Conservation (phyloP, 2,797 vertebrate species). For the Malacoctenus gilli region DNA sequence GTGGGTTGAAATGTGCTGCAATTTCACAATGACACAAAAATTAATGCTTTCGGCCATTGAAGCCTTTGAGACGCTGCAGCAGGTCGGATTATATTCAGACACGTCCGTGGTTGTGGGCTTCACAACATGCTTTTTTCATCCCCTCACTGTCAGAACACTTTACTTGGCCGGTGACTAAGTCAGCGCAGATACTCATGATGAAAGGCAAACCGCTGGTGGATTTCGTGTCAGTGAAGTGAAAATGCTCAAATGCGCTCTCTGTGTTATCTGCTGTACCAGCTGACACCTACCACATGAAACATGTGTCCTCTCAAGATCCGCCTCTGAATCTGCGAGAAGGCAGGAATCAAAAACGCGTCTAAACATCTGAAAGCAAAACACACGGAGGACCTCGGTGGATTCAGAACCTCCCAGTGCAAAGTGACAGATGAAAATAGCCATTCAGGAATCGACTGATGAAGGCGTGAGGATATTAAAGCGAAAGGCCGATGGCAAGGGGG, state of each 20-base stretch:
- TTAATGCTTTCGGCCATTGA: slow-evolving; percentile 31
- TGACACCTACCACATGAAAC: slow-evolving; percentile 49
- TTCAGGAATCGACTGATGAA: neutral
- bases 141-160: slow-evolving; percentile 27
- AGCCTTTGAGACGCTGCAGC: too few species aligned
- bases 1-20: slow-evolving; percentile 29
- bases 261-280: slow-evolving; percentile 54
- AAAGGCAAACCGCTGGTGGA: slow-evolving; percentile 43
- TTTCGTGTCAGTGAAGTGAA: slow-evolving; percentile 53
- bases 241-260: slow-evolving; percentile 44
- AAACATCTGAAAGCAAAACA: slow-evolving; percentile 22
- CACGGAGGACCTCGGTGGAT: slow-evolving; percentile 3
- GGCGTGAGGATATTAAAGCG: slow-evolving; percentile 1
- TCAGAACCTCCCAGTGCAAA: slow-evolving; percentile 2
- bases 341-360: slow-evolving; percentile 11
- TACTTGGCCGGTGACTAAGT: slow-evolving; percentile 29
- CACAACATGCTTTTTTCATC: neutral
- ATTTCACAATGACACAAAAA: slow-evolving; percentile 31
- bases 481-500: neutral
- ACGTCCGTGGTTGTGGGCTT: slow-evolving; percentile 25
- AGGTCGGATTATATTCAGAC: slow-evolving; percentile 39
- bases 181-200: slow-evolving; percentile 38
- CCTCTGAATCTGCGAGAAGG: slow-evolving; percentile 16
- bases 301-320: slow-evolving; percentile 28
- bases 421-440: slow-evolving; percentile 19